Percentiles rank a stretch among this genome's conserved stretches.
phyloP scores from a whole-genome alignment of 2,797 vertebrate genomes.

The Anabas testudineus region DNA sequence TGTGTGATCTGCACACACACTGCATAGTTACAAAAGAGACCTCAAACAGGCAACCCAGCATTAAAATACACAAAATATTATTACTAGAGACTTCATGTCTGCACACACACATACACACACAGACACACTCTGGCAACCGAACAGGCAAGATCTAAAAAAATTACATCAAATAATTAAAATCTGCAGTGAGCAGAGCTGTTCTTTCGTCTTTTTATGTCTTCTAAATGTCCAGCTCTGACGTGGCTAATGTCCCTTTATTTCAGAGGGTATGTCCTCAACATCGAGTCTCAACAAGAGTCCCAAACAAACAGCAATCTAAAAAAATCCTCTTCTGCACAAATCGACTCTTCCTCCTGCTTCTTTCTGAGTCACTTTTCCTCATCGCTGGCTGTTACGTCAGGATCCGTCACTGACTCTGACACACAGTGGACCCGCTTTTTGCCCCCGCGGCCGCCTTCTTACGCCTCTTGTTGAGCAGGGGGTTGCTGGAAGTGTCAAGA shows the following conservation, averaged over 20 bases:
- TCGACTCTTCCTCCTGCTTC: background rate
- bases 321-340: slow-evolving; percentile 1
- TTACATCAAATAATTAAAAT: slow-evolving; percentile 42
- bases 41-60: slow-evolving; percentile 47
- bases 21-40: slow-evolving; percentile 48
- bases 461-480: slow-evolving; percentile 95
- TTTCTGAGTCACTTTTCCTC: slow-evolving; percentile 5
- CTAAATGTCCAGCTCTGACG: slow-evolving; percentile 30
- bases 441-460: slow-evolving; percentile 91
- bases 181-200: slow-evolving; percentile 16
- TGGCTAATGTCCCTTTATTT: slow-evolving; percentile 25
- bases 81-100: slow-evolving; percentile 41
- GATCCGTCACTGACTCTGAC: slow-evolving; percentile 90
- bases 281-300: slow-evolving; percentile 35
- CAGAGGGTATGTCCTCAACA: slow-evolving; percentile 13
- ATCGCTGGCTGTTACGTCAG: slow-evolving; percentile 5
- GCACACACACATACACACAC: slow-evolving; percentile 45
- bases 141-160: slow-evolving; percentile 40
- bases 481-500: slow-evolving; percentile 95
- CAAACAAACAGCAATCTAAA: slow-evolving; percentile 26
- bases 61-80: slow-evolving; percentile 48
- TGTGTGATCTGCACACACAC: slow-evolving; percentile 30
- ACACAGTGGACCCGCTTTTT: slow-evolving; percentile 85
- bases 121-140: slow-evolving; percentile 12
- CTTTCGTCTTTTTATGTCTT: slow-evolving; percentile 19